Evolutionary conservation across 2,888 invertebrate species (phyloP), one percentile per base, ranked within the genome.

Genomic region (Gastracanthus pulcherrimus): DNA sequence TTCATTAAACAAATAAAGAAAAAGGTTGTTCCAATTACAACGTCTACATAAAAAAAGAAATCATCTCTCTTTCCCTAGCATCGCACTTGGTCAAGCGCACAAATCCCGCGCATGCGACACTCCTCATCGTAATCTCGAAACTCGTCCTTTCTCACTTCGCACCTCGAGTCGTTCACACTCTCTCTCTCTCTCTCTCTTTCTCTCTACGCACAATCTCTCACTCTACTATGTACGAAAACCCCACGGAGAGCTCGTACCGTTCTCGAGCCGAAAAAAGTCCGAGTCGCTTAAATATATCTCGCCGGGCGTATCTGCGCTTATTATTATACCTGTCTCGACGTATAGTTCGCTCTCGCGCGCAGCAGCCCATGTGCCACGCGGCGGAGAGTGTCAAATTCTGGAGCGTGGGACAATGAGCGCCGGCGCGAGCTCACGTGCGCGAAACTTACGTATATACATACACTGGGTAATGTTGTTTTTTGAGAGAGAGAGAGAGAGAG

Each of bases 341-440:
- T 85, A 7, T 1, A 11, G 55, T 23, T 13, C 41, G 16, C 26
- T 45, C 55, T 26, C 38, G n/a, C 67, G 55, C 19, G 72, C 19
- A 60, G n/a, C n/a, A n/a, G n/a, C n/a, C n/a, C n/a, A n/a, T n/a
- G n/a, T n/a, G n/a, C n/a, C n/a, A n/a, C n/a, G n/a, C n/a, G n/a
- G n/a, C n/a, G n/a, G 13, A 87, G 86, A 88, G 89, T 89, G 89
- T 90, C 90, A 89, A 89, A 90, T 89, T 88, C 87, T 87, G 86
- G 88, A 88, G 89, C 90, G 90, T 91, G 90, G 88, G 90, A 91
- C 86, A 87, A 83, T 31, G 71, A 48, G 78, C 13, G 67, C 16
- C 51, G 60, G 45, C 31, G 69, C 38, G 64, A 62, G 67, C 67
- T 74, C 67, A 80, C 66, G 48, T 48, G 60, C 58, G n/a, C n/a